Evolutionary conservation across 2,797 vertebrate species (phyloP), one percentile per base, ranked within the genome.

Genomic region (Danio tinwini): DNA sequence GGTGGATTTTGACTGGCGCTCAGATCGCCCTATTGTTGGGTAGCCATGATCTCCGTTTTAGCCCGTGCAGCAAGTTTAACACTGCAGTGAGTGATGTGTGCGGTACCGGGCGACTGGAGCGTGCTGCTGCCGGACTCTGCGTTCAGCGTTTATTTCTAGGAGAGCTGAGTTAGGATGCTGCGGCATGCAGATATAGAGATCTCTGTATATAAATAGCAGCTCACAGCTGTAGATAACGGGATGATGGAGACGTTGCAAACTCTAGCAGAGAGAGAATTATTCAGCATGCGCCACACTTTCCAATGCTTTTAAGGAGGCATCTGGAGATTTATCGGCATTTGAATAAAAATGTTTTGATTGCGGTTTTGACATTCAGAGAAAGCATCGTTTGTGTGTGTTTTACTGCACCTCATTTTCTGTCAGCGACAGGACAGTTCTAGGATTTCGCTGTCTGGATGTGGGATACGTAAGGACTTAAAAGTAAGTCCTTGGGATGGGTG

Each of bases 401-500:
- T 73, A 73, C 37, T 47, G 7, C 40, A 63, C 9, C 6, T 45
- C 40, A 59, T 50, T 39, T 72, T 52, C 52, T 7, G 52, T 19
- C 9, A n/a, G 69, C 42, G 47, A 61, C 42, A 44, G 45, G 6
- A 49, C 59, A 11, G 61, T 44, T 72, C 50, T 21, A 68, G 63
- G 80, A 58, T 82, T 77, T 58, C 72, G 68, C 80, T 62, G 12
- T 87, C 84, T 88, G 78, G 82, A 72, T 83, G 62, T 78, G 84
- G 79, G 86, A 88, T 90, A 63, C 61, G 78, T 59, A 52, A 68
- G 76, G 56, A 63, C 59, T 78, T 73, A 53, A 69, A 74, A 78
- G 73, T 40, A 79, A 83, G 82, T 81, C 8, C 83, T 86, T 87
- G 86, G 87, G 81, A 82, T 92, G 93, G 93, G 93, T 92, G 93